phyloP scores from a whole-genome alignment of 2,113 vertebrate species.

The Cygnus buccinator region DNA sequence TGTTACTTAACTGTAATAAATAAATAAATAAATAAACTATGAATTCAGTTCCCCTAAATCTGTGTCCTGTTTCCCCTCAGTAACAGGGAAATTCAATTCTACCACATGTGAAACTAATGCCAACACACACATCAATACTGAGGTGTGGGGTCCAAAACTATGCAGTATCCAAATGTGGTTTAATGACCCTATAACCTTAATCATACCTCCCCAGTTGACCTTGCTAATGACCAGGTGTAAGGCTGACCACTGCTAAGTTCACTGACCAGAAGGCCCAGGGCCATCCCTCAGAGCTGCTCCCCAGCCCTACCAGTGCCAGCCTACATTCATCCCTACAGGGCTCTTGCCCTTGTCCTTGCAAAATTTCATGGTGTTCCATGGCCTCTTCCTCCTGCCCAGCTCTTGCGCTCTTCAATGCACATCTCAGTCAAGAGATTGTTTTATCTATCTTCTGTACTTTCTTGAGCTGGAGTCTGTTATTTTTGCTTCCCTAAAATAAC shows the following conservation, averaged over 20 bases:
- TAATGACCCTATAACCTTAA: rapidly evolving
- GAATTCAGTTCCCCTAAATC: background rate
- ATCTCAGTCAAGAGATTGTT: background rate
- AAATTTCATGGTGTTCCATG: background rate
- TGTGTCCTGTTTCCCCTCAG: background rate
- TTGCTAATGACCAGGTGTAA: background rate
- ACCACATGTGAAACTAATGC: background rate
- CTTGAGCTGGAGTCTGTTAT: background rate
- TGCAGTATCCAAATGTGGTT: background rate
- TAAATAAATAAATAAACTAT: background rate
- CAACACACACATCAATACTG: background rate
- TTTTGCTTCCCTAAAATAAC: background rate
- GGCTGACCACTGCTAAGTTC: background rate
- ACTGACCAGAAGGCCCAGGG: background rate
- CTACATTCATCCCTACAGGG: background rate
- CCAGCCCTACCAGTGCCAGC: rapidly evolving
- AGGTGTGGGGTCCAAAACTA: rapidly evolving
- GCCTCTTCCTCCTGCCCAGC: rapidly evolving
- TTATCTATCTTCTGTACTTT: background rate
- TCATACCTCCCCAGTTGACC: background rate
- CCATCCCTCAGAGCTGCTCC: rapidly evolving
- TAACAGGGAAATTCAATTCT: background rate
- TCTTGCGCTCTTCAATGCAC: background rate
- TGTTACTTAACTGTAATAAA: background rate
- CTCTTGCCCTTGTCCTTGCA: background rate